Conservation (phyloP, 2,888 invertebrate genomes). For the Ceriagrion tenellum region DNA sequence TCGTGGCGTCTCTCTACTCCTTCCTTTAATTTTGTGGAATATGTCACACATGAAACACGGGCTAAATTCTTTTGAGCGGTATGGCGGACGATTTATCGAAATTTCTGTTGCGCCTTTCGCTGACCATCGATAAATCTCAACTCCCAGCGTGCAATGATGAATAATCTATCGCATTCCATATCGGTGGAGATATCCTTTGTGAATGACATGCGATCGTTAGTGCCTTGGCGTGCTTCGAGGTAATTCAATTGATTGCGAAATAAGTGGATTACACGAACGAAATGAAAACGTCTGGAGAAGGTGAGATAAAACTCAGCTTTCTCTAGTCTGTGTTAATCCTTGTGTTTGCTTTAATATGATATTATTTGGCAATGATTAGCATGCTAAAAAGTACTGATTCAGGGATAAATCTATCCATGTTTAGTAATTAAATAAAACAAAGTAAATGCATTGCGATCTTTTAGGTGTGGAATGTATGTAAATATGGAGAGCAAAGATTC, state of each 20-base stretch:
- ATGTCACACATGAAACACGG: not conserved
- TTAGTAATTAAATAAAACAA: too few relatives aligned
- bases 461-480: too few relatives aligned
- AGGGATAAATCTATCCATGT: too few relatives aligned
- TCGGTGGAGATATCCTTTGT: not conserved
- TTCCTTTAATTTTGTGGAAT: too few relatives aligned
- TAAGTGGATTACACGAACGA: not conserved
- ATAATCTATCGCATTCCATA: not conserved
- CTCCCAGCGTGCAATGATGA: not conserved
- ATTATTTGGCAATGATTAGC: too few relatives aligned
- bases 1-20: too few relatives aligned
- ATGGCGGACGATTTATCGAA: not conserved
- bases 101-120: not conserved
- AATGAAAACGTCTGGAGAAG: not conserved
- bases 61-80: not conserved
- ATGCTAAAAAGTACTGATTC: too few relatives aligned
- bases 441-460: too few relatives aligned
- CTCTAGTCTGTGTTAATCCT: too few relatives aligned
- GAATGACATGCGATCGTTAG: not conserved
- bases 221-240: not conserved
- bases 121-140: not conserved
- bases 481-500: too few relatives aligned
- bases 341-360: too few relatives aligned
- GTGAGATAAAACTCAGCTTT: not conserved
- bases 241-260: not conserved